Conservation (phyloP, 2,797 vertebrate species). For the Miichthys miiuy region DNA sequence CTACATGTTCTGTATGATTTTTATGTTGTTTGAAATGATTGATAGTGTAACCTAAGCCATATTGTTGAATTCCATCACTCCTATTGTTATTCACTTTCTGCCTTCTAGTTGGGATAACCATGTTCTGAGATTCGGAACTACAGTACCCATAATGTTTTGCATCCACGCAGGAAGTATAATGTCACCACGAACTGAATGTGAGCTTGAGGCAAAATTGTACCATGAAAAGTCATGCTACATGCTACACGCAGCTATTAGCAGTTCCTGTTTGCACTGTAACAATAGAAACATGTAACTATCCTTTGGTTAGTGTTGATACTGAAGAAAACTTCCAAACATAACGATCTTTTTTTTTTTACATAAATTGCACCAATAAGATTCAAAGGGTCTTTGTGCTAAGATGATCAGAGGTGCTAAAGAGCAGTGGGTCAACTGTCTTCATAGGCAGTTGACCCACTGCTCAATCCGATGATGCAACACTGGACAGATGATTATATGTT, state of each 20-base stretch:
- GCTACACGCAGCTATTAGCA: neutral
- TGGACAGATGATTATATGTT: no score
- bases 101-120: neutral
- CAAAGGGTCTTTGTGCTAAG: slow-evolving; percentile 11
- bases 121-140: neutral
- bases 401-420: slow-evolving; percentile 1
- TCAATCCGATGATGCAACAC: no score
- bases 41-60: neutral
- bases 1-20: neutral
- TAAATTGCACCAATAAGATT: neutral
- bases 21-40: neutral
- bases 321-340: neutral
- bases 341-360: neutral
- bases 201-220: neutral
- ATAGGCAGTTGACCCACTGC: no score
- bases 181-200: neutral
- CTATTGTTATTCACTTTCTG: neutral
- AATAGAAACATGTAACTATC: neutral
- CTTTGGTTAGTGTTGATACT: neutral
- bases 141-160: neutral
- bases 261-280: neutral
- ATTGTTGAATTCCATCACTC: neutral
- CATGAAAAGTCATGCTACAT: neutral
- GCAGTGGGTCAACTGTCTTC: neutral
- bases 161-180: no score